phyloP scores from a whole-genome alignment of 2,888 invertebrate species.

The Drosophila niveifrons region DNA sequence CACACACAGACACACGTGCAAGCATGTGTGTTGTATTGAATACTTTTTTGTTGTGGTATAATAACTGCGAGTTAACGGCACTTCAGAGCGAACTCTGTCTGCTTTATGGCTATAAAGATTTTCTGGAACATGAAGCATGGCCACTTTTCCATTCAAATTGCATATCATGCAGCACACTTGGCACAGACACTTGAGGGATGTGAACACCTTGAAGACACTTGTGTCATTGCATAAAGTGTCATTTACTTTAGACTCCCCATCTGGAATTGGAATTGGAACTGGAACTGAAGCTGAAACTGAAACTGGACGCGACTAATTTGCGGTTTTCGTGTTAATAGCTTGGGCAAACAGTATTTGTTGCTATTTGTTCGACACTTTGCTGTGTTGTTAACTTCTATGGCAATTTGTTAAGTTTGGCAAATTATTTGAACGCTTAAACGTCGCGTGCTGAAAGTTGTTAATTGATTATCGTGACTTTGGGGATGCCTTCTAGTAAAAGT shows the following conservation, averaged over 20 bases:
- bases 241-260: conserved; percentile 23
- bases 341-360: conserved; percentile 34
- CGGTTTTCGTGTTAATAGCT: conserved; percentile 44
- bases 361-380: conserved; percentile 23
- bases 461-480: conserved; percentile 20
- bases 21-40: conserved; percentile 9
- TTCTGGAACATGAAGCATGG: conserved; percentile 34
- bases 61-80: conserved; percentile 48
- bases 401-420: conserved; percentile 36
- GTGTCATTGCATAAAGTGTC: conserved; percentile 28
- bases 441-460: conserved; percentile 52
- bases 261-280: conserved; percentile 30
- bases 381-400: conserved; percentile 15
- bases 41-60: conserved; percentile 13
- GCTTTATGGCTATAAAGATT: conserved; percentile 23
- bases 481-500: conserved; percentile 11
- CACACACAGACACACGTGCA: conserved; percentile 15
- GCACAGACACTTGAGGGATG: conserved; percentile 2
- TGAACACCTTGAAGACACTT: conserved; percentile 11
- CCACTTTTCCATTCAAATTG: conserved; percentile 58
- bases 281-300: conserved; percentile 19
- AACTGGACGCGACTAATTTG: conserved; percentile 20
- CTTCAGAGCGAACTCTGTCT: conserved; percentile 34
- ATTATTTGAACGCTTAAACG: conserved; percentile 28
- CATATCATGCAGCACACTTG: conserved; percentile 28